Evolutionary conservation across 2,797 vertebrate genomes (phyloP).

Genomic region (Mus caroli): DNA sequence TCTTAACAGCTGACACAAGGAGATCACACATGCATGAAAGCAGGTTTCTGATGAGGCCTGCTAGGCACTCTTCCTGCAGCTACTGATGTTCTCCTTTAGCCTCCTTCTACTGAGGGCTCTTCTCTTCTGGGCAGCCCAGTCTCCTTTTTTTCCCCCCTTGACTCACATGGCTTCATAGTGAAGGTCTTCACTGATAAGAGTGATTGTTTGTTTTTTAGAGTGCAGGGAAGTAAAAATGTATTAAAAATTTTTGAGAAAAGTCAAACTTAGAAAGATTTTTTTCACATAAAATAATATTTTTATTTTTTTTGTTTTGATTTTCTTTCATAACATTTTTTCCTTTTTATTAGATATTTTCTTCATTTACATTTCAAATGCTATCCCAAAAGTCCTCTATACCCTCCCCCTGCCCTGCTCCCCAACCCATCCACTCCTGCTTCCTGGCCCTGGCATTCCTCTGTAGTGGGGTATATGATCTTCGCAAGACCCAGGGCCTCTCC

Average conservation of each 20-base stretch:
- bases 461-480: no score
- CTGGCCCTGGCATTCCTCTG: no score
- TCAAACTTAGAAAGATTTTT: background rate
- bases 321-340: no score
- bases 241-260: constrained; percentile 10
- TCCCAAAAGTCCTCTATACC: no score
- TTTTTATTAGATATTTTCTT: no score
- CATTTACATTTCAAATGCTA: no score
- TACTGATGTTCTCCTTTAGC: background rate
- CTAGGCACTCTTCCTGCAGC: background rate
- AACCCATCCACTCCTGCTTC: no score
- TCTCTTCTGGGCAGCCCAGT: background rate
- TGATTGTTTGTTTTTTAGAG: background rate
- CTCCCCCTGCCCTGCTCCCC: no score
- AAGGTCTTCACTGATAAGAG: constrained; percentile 19
- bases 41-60: background rate
- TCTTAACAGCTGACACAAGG: background rate
- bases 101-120: background rate
- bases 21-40: background rate
- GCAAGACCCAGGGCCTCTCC: no score
- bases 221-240: constrained; percentile 12
- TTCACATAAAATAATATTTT: no score
- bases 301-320: no score
- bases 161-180: background rate
- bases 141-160: background rate